A percentile compares a stretch with the other conserved stretches of the same genome.
Conservation (phyloP, 1,140 invertebrate species). For the Lucilia cuprina region DNA sequence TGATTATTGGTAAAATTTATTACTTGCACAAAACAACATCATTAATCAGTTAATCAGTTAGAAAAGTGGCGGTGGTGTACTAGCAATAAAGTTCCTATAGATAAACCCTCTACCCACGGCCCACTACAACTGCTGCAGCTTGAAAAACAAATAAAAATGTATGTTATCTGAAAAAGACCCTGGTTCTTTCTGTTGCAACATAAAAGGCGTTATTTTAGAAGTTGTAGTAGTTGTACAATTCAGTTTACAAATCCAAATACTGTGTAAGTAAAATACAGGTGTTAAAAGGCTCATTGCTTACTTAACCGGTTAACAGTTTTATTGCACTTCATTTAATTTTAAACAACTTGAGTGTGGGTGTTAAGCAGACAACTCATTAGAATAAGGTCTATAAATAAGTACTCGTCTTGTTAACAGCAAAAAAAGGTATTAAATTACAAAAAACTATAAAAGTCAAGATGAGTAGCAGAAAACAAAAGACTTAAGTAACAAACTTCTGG, state of each 20-base stretch:
- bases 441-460: neutral
- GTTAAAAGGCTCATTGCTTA: slow-evolving; percentile 16
- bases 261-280: neutral
- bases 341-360: neutral
- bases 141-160: neutral
- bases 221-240: too few species aligned
- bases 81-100: neutral
- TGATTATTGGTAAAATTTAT: slow-evolving; percentile 3
- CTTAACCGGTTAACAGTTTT: neutral
- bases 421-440: neutral
- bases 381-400: neutral
- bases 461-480: slow-evolving; percentile 12
- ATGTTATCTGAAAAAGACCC: neutral
- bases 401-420: neutral
- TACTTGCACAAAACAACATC: neutral
- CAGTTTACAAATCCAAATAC: neutral
- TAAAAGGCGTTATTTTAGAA: neutral
- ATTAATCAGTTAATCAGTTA: slow-evolving; percentile 10
- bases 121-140: neutral
- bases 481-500: slow-evolving; percentile 13
- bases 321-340: neutral
- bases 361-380: slow-evolving; percentile 6
- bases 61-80: too few species aligned
- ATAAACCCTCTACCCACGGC: neutral
- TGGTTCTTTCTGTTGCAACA: neutral